Base-by-base conservation (phyloP, 92 coral and sea anemone genomes). In the Heteractis magnifica region DNA sequence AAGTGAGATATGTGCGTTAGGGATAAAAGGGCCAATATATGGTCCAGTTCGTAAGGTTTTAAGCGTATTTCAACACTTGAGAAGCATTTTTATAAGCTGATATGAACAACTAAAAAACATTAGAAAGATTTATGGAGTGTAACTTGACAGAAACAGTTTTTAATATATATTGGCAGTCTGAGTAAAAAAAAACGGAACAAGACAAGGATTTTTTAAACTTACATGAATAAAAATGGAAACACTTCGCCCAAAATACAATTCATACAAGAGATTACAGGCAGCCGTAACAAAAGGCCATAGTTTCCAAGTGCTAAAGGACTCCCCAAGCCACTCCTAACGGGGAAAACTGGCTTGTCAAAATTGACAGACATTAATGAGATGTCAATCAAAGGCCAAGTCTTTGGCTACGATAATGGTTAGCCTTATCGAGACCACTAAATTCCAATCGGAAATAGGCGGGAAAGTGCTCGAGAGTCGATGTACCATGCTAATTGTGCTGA, bases 381-480 rank as follows among this genome's bases (percentile, higher is more conserved):
- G 84, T 51, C 84, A 81, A 65, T 81, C 84, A 81, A 18, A 68
- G 50, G 52, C 58, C 56, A 50, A 70, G 83, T 41, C 41, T 51
- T 44, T 52, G 59, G 76, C 78, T 65, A 62, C 59, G 71, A 65
- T 80, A 62, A 80, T 80, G 73, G 84, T 70, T 75, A 70, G 73
- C 84, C 73, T 81, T 81, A 81, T 81, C 84, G 65, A 81, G 73
- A 81, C 72, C 76, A 70, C 84, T 81, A 81, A 81, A 81, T 68
- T 81, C 68, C 84, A 65, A 81, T 81, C 84, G 84, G 84, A 81
- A 81, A 70, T 81, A 75, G 84, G 84, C n/a, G 84, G 84, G 84
- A 81, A 81, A 81, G 51, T 72, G 49, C 84, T 81, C 77, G 44
- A 81, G 65, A 68, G 4, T 71, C 76, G 64, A 81, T 64, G 84